Evolutionary conservation across 2,888 invertebrate species (phyloP).

Genomic region (Siphlonurus alternatus): DNA sequence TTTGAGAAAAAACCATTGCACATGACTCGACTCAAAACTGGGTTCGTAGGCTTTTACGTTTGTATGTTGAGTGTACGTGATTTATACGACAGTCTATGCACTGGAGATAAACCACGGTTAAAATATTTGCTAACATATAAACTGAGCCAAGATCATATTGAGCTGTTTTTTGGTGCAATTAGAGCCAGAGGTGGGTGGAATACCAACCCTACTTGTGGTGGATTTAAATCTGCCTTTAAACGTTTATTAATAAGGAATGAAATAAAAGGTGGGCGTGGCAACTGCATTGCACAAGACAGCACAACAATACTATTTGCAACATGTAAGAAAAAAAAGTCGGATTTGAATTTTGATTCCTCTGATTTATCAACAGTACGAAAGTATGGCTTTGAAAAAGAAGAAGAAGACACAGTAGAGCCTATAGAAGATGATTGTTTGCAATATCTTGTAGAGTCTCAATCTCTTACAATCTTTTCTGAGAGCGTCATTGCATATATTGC

Average conservation of each 20-base stretch:
- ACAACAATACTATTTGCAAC: slow-evolving; percentile 1
- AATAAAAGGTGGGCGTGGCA: slow-evolving; percentile 1
- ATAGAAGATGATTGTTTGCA: background rate
- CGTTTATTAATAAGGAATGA: slow-evolving; percentile 3
- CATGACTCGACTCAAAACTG: slow-evolving; percentile 1
- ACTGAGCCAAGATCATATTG: slow-evolving; percentile 14
- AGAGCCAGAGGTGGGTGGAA: slow-evolving; percentile 12
- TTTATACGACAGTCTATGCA: slow-evolving; percentile 2
- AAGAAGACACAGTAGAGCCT: background rate
- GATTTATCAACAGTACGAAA: background rate
- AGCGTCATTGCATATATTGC: background rate
- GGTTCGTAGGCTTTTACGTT: slow-evolving; percentile 11
- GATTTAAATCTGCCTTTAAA: slow-evolving; percentile 9
- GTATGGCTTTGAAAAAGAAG: background rate
- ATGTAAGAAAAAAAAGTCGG: too few relatives aligned
- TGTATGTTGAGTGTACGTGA: slow-evolving; percentile 9
- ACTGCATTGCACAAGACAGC: background rate
- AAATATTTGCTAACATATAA: slow-evolving; percentile 11
- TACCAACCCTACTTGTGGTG: slow-evolving; percentile 11
- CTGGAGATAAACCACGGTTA: background rate
- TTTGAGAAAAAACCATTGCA: background rate
- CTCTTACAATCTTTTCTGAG: background rate
- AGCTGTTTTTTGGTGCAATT: slow-evolving; percentile 11
- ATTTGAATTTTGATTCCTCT: background rate
- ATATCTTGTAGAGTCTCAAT: background rate